A percentile compares a stretch with the other conserved stretches of the same genome.
phyloP scores from a whole-genome alignment of 2,888 invertebrate species.

The Bruchidius siliquastri region DNA sequence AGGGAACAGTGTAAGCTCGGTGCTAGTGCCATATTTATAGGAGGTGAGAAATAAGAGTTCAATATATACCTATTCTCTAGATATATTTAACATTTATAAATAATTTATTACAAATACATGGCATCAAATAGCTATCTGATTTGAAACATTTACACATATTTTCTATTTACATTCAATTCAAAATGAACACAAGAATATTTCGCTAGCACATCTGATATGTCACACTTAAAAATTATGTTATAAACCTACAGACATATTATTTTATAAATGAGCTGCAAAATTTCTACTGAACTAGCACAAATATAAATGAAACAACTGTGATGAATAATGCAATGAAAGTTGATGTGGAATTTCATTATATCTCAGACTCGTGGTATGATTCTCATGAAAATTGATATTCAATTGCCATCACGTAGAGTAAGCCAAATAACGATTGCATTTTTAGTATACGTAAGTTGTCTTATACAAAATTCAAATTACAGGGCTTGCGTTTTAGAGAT shows the following conservation, averaged over 20 bases:
- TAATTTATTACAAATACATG: conserved; percentile 31
- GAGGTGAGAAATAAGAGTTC: not conserved
- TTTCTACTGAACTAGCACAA: not conserved
- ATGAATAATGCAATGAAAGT: not conserved
- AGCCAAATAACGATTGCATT: not conserved
- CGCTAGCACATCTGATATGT: conserved; percentile 17
- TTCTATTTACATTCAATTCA: conserved; percentile 28
- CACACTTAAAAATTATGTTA: not conserved
- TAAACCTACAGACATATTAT: not conserved
- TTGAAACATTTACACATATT: conserved; percentile 27
- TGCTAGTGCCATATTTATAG: no score
- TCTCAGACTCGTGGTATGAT: not conserved
- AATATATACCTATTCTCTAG: not conserved
- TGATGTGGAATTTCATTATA: not conserved
- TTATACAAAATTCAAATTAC: no score
- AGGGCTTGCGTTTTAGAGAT: no score
- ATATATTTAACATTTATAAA: conserved; percentile 28
- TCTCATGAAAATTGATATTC: not conserved
- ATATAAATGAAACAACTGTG: not conserved
- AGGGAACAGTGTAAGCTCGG: no score
- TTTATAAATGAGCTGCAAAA: not conserved
- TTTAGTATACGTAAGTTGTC: no score
- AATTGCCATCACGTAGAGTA: not conserved
- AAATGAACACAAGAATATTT: conserved; percentile 15
- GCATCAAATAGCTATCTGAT: conserved; percentile 23